Evolutionary conservation across 2,888 invertebrate genomes (phyloP).

Genomic region (Catocala sponsa): DNA sequence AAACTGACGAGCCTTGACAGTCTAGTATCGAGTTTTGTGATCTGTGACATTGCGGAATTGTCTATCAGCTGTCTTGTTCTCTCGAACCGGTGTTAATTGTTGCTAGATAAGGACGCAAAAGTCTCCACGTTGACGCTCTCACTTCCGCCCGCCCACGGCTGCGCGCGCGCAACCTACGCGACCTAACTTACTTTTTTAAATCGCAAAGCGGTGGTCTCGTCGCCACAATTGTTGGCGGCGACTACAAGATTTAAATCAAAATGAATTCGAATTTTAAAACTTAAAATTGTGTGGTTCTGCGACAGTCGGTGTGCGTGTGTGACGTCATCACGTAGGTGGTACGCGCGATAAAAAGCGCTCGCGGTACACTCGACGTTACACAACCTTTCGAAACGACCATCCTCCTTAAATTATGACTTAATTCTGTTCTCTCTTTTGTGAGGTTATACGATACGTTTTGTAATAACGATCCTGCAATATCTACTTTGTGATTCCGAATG

Average conservation of each 20-base stretch:
- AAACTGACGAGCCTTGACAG: slow-evolving; percentile 82
- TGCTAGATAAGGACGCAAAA: slow-evolving; percentile 78
- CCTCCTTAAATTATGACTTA: slow-evolving; percentile 84
- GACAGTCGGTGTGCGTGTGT: slow-evolving; percentile 48
- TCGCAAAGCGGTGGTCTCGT: slow-evolving; percentile 77
- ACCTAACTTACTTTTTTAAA: slow-evolving; percentile 77
- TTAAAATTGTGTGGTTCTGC: slow-evolving; percentile 56
- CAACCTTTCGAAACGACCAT: slow-evolving; percentile 78
- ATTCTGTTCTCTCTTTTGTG: slow-evolving; percentile 77
- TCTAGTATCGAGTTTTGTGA: slow-evolving; percentile 69
- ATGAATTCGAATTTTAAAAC: slow-evolving; percentile 52
- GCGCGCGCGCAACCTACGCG: slow-evolving; percentile 78
- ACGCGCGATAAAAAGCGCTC: slow-evolving; percentile 72
- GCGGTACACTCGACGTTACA: slow-evolving; percentile 65
- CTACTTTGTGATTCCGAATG: slow-evolving; percentile 61
- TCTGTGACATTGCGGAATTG: slow-evolving; percentile 80
- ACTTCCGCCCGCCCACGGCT: slow-evolving; percentile 86
- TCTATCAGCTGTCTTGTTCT: slow-evolving; percentile 66
- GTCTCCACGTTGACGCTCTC: slow-evolving; percentile 78
- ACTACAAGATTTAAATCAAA: slow-evolving; percentile 54
- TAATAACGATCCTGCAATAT: slow-evolving; percentile 72
- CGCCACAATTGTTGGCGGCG: slow-evolving; percentile 67
- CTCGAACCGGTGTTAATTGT: slow-evolving; percentile 57
- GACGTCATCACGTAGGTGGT: slow-evolving; percentile 83
- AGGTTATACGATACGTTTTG: slow-evolving; percentile 70